Evolutionary conservation across 2,888 invertebrate genomes (phyloP), one percentile per base, ranked within the genome.

Genomic region (Cylloceria caligata): DNA sequence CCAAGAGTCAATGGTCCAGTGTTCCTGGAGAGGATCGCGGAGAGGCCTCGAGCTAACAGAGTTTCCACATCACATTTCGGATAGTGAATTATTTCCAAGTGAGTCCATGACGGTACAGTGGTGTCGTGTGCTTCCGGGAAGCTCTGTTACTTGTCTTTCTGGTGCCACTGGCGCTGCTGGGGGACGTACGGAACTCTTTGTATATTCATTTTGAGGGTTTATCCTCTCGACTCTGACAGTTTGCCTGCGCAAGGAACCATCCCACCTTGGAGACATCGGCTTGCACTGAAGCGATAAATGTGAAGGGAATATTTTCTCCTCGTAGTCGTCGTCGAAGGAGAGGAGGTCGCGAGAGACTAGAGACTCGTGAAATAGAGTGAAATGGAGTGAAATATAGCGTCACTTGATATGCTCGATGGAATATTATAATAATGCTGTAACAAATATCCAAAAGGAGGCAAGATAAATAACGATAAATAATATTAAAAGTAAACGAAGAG

Each of bases 141-240:
- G 19, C 47, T 67, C 47, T 47, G n/a, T 34, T 52, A 39, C 30
- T 71, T 21, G 13, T 49, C 34, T 16, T 36, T 62, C 13, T 24
- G 9, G 1, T 42, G n/a, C 52, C 21, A 24, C 24, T 27, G 49
- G 34, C 30, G 47, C 60, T 39, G 19, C 49, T 67, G 21, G 24
- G 49, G 24, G 36, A 60, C 36, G 60, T 60, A 36, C 60, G 13
- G 34, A 60, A 55, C 52, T 79, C 74, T 71, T 78, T 79, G 74
- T 71, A 65, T 79, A 82, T 82, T 76, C 67, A 76, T 82, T 76
- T 75, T 47, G 9, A 30, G 82, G 76, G 69, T 82, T 82, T 82
- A 82, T 79, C 82, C 79, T 64, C 39, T 68, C 73, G 64, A 74
- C 69, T 45, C 52, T 34, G 52, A 21, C 16, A 65, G 47, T 47